Percentiles rank a stretch among this genome's conserved stretches.
Evolutionary conservation across 2,888 invertebrate species (phyloP).

Genomic region (Macaria notata): DNA sequence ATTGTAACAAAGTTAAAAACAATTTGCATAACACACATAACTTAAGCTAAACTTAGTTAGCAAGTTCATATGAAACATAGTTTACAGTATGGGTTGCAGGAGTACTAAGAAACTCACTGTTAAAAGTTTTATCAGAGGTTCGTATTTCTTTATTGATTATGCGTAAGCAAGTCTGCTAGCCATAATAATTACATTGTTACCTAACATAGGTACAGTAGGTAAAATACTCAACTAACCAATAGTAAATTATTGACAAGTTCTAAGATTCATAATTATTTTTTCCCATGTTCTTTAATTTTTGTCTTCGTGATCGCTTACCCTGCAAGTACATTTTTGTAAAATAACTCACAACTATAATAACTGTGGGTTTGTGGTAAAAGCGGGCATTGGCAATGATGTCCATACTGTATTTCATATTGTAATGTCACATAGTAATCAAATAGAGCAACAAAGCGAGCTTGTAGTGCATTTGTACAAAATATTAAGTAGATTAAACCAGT

Average conservation of each 20-base stretch:
- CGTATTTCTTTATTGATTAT: neutral
- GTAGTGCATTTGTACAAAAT: conserved; percentile 16
- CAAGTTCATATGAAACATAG: conserved; percentile 27
- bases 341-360: too few species aligned
- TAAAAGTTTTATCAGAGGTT: neutral
- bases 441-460: conserved; percentile 37
- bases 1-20: conserved; percentile 31
- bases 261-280: too few species aligned
- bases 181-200: neutral
- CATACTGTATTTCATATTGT: conserved; percentile 6
- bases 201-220: too few species aligned
- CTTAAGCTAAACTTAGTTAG: conserved; percentile 29
- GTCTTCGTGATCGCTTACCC: too few species aligned
- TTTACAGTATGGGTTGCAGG: conserved; percentile 10
- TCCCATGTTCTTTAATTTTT: too few species aligned
- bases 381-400: neutral
- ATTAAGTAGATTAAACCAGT: conserved; percentile 36
- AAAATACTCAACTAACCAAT: too few species aligned
- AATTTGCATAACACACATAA: conserved; percentile 21
- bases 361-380: too few species aligned
- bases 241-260: too few species aligned
- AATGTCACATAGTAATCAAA: conserved; percentile 21
- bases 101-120: neutral
- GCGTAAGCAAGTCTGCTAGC: neutral
- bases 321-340: too few species aligned